Percentiles rank a stretch among this genome's conserved stretches.
Conservation (phyloP, 2,113 vertebrate genomes). For the Pomatostomus ruficeps region DNA sequence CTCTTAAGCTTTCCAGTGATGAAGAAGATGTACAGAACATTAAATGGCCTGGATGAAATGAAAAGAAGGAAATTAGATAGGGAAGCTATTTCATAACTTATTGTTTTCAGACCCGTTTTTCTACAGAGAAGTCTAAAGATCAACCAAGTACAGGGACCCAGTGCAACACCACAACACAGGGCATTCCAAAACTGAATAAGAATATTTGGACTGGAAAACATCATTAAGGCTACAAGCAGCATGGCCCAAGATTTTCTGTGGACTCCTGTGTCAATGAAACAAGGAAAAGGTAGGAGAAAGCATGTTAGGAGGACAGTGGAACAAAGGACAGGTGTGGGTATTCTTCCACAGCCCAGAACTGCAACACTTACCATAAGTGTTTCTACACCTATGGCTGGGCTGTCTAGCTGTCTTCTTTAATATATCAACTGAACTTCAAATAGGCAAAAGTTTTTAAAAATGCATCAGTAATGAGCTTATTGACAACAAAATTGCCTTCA, state of each 20-base stretch:
- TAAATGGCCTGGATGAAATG: not conserved
- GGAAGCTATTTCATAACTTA: not conserved
- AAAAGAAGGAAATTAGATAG: not conserved
- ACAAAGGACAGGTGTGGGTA: not conserved
- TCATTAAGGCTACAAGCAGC: not conserved
- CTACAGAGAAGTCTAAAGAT: not conserved
- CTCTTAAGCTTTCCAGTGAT: not conserved
- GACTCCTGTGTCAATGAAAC: not conserved
- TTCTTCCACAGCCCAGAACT: not conserved
- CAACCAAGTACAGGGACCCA: not conserved
- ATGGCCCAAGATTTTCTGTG: not conserved
- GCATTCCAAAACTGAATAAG: not conserved
- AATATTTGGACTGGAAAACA: not conserved
- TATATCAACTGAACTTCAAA: not conserved
- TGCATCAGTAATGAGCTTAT: not conserved
- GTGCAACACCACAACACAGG: not conserved
- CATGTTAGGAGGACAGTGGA: fast-evolving
- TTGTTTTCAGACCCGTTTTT: not conserved
- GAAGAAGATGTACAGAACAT: not conserved
- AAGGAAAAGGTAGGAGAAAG: not conserved
- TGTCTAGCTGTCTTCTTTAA: not conserved
- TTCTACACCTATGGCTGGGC: not conserved
- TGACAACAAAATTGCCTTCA: not conserved
- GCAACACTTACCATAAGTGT: fast-evolving
- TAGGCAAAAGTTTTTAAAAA: not conserved